These are phyloP conservation scores for Drosophila leontia DNA, from an alignment of 1,140 invertebrate genomes.

Conservation along the genomic window DNA sequence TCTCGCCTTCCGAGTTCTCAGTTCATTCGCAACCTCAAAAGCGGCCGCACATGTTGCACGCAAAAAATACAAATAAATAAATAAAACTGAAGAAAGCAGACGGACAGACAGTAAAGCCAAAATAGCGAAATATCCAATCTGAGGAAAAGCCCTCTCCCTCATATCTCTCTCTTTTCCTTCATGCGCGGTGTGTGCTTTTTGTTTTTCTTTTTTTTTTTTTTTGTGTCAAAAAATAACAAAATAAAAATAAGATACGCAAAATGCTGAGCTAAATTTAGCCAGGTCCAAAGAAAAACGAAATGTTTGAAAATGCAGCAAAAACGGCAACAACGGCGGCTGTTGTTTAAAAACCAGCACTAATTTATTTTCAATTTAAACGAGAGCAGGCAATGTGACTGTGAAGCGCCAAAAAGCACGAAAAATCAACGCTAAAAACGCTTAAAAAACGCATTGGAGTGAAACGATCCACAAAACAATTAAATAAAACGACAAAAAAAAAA, in stretches of 20 bases:
- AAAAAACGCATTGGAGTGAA: constrained; percentile 14
- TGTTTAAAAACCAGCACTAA: constrained; percentile 16
- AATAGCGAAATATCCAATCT: constrained; percentile 28
- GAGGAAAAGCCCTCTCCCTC: constrained; percentile 33
- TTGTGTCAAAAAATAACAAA: constrained; percentile 29
- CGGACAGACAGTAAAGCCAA: not conserved
- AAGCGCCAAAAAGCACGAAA: constrained; percentile 42
- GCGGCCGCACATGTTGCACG: constrained; percentile 62
- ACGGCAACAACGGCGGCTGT: constrained; percentile 3
- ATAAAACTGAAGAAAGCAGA: constrained; percentile 18
- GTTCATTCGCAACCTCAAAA: constrained; percentile 71
- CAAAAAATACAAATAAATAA: constrained; percentile 28
- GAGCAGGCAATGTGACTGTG: constrained; percentile 75
- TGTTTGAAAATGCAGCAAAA: constrained; percentile 27
- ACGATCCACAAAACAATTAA: constrained; percentile 12
- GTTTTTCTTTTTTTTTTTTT: constrained; percentile 43
- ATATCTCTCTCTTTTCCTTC: constrained; percentile 15
- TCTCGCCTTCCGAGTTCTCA: constrained; percentile 20
- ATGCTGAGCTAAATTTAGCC: constrained; percentile 37
- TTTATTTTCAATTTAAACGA: constrained; percentile 24
- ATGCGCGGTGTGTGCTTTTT: constrained; percentile 40
- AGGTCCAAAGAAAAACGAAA: constrained; percentile 8
- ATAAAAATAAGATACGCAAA: constrained; percentile 13
- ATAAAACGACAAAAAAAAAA: not conserved
- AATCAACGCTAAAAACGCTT: constrained; percentile 11